A percentile compares a stretch with the other conserved stretches of the same genome.
phyloP scores from a whole-genome alignment of 2,888 invertebrate species.

The Xylota sylvarum region DNA sequence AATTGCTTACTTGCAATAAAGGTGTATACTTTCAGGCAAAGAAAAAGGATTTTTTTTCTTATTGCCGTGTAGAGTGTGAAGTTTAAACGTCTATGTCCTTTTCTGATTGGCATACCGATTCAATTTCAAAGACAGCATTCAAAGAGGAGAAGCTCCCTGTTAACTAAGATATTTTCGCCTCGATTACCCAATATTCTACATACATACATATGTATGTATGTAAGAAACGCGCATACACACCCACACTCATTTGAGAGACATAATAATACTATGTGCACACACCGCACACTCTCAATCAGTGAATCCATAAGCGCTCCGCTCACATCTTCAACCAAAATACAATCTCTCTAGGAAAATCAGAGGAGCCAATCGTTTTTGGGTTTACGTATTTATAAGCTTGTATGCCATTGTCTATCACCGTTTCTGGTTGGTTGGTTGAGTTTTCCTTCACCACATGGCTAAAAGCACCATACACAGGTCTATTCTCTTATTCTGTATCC shows the following conservation, averaged over 20 bases:
- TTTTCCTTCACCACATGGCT: constrained; percentile 2
- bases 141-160: too few species aligned
- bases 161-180: too few species aligned
- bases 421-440: constrained; percentile 50
- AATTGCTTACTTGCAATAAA: too few species aligned
- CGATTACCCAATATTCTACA: too few species aligned
- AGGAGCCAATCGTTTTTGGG: constrained; percentile 54
- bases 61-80: too few species aligned
- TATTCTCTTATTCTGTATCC: constrained; percentile 5
- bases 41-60: too few species aligned
- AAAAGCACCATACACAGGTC: not conserved
- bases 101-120: too few species aligned
- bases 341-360: constrained; percentile 20
- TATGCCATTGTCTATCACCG: constrained; percentile 45
- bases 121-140: too few species aligned
- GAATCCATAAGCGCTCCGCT: not conserved
- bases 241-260: not conserved
- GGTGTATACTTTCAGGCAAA: too few species aligned
- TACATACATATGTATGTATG: too few species aligned
- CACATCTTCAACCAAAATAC: not conserved
- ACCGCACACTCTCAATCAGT: not conserved
- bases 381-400: constrained; percentile 33
- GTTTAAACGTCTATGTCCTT: too few species aligned
- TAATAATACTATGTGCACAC: not conserved
- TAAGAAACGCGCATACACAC: too few species aligned